Evolutionary conservation across 2,797 vertebrate species (phyloP).

Genomic region (Pangasius larnaudii): DNA sequence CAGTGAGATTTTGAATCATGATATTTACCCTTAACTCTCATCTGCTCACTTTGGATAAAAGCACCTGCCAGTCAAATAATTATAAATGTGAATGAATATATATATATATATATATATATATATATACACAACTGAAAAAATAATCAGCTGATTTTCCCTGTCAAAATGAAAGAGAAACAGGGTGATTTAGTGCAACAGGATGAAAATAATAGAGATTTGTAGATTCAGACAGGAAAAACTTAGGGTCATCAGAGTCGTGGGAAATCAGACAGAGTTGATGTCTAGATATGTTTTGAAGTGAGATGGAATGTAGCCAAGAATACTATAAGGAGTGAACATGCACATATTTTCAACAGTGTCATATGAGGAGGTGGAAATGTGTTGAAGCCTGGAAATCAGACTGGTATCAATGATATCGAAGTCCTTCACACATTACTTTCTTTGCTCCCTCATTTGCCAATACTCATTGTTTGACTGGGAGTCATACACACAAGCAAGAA

Average conservation of each 20-base stretch:
- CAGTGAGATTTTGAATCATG: not conserved
- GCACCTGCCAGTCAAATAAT: not conserved
- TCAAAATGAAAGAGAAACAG: not conserved
- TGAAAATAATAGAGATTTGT: not conserved
- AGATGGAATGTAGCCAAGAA: constrained; percentile 9
- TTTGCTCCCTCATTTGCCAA: not conserved
- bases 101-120: too few species aligned
- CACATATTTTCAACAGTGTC: not conserved
- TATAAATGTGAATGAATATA: not conserved
- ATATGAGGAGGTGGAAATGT: not conserved
- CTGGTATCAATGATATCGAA: not conserved
- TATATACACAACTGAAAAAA: not conserved
- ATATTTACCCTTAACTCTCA: not conserved
- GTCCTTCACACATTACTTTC: not conserved
- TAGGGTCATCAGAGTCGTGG: constrained; percentile 26
- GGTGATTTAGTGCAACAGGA: not conserved
- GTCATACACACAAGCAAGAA: not conserved
- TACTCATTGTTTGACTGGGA: not conserved
- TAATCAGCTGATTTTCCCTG: not conserved
- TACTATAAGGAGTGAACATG: not conserved
- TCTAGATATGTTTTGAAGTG: not conserved
- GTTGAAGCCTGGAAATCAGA: not conserved
- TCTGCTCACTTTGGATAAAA: not conserved
- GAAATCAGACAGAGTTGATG: constrained; percentile 21
- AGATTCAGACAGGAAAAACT: constrained; percentile 7